Percentiles rank a stretch among this genome's conserved stretches.
These are phyloP conservation scores for Ictalurus punctatus DNA, from an alignment of 2,113 vertebrate species.

Conservation along the genomic window DNA sequence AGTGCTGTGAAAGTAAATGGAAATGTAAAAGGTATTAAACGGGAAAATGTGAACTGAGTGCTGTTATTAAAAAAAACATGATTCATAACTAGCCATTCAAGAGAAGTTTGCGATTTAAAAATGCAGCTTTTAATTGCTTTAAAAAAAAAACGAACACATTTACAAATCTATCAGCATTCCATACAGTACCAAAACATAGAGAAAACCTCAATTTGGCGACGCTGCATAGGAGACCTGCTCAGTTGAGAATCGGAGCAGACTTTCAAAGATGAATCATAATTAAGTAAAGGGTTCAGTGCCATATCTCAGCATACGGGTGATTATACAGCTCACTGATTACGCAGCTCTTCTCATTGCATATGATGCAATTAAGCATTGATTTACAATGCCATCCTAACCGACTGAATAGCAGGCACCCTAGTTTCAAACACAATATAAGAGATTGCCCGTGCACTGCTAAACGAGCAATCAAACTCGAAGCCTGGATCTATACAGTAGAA, in stretches of 20 bases:
- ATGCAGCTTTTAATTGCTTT: background rate
- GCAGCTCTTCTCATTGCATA: conserved; percentile 8
- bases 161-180: background rate
- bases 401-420: conserved; percentile 28
- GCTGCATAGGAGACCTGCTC: background rate
- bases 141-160: background rate
- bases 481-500: conserved; percentile 8
- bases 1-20: background rate
- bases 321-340: conserved; percentile 48
- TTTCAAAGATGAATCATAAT: conserved; percentile 1
- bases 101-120: background rate
- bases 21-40: background rate
- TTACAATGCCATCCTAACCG: conserved; percentile 51
- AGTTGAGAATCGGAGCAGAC: background rate
- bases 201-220: background rate
- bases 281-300: conserved; percentile 3
- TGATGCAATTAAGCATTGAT: conserved; percentile 57
- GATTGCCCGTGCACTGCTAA: conserved; percentile 36
- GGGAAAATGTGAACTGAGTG: background rate
- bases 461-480: conserved; percentile 46
- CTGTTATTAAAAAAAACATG: background rate
- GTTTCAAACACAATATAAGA: conserved; percentile 48
- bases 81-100: background rate
- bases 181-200: background rate
- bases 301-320: conserved; percentile 37